A percentile compares a stretch with the other conserved stretches of the same genome.
phyloP scores from a whole-genome alignment of 1,140 invertebrate species.

The Choristoneura fumiferana region DNA sequence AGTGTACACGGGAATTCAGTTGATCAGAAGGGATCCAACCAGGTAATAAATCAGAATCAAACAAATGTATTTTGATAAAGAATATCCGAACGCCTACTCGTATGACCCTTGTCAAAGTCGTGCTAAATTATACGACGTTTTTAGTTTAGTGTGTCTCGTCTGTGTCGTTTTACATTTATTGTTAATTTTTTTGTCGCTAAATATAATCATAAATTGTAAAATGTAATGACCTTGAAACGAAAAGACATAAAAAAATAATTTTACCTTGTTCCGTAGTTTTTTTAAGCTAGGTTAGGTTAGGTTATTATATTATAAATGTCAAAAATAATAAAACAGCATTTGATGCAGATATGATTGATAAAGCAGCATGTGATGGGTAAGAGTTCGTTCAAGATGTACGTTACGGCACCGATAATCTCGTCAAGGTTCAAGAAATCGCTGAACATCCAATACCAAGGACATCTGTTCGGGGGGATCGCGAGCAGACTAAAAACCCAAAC shows the following conservation, averaged over 20 bases:
- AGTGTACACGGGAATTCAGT: background rate
- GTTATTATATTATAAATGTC: too few species aligned
- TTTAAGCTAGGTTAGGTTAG: too few species aligned
- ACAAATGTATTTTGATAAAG: constrained; percentile 13
- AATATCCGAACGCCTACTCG: constrained; percentile 1
- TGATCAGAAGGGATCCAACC: constrained; percentile 5
- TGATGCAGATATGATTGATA: too few species aligned
- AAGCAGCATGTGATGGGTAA: background rate
- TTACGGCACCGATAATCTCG: background rate
- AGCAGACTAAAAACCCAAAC: constrained; percentile 1
- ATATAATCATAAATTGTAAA: too few species aligned
- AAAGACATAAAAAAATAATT: too few species aligned
- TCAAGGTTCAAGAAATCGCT: constrained; percentile 4
- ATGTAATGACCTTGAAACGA: too few species aligned
- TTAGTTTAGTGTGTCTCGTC: background rate
- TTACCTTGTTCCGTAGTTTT: too few species aligned
- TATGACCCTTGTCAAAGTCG: constrained; percentile 5
- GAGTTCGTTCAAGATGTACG: background rate
- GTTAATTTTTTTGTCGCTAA: too few species aligned
- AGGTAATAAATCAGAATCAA: constrained; percentile 14
- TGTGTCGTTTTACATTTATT: too few species aligned
- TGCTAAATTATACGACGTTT: constrained; percentile 3
- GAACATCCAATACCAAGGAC: background rate
- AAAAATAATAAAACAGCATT: too few species aligned
- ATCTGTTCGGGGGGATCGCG: background rate